Percentiles rank a stretch among this genome's conserved stretches.
phyloP scores from a whole-genome alignment of 2,113 vertebrate species.

The Corythoichthys haematopterus region DNA sequence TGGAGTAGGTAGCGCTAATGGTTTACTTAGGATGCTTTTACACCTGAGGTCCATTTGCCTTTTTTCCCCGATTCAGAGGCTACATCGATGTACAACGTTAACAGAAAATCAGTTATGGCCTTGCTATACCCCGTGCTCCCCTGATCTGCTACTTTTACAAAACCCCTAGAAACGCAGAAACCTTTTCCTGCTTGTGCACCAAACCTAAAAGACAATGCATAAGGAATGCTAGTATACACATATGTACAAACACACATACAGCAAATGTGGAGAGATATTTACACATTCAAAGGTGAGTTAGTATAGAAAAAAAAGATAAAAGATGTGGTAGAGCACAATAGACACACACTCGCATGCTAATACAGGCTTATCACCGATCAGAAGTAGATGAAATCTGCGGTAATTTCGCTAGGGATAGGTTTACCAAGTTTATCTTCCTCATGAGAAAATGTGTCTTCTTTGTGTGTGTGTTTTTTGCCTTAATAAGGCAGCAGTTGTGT shows the following conservation, averaged over 20 bases:
- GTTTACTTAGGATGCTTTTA: too few species aligned
- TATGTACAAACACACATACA: conserved; percentile 5
- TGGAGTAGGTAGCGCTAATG: too few species aligned
- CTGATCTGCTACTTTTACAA: conserved; percentile 74
- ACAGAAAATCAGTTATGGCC: conserved; percentile 74
- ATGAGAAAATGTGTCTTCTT: conserved; percentile 40
- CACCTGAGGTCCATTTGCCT: too few species aligned
- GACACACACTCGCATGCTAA: conserved; percentile 6
- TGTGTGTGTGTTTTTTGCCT: conserved; percentile 15
- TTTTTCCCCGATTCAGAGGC: too few species aligned
- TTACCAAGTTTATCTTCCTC: conserved; percentile 51
- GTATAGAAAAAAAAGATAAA: conserved; percentile 24
- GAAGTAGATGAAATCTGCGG: conserved; percentile 48
- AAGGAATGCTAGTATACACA: conserved; percentile 30
- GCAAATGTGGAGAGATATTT: conserved; percentile 16
- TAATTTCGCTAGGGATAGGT: conserved; percentile 57
- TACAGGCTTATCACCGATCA: conserved; percentile 37
- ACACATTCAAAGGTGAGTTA: conserved; percentile 9
- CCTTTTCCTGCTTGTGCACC: conserved; percentile 54
- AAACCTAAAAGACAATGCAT: not conserved
- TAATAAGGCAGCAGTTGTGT: conserved; percentile 41
- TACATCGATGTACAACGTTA: conserved; percentile 67
- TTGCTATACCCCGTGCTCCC: conserved; percentile 59
- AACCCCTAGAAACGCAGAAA: conserved; percentile 64
- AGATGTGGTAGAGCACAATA: not conserved